Evolutionary conservation across 2,113 vertebrate species (phyloP).

Genomic region (Damaliscus lunatus): DNA sequence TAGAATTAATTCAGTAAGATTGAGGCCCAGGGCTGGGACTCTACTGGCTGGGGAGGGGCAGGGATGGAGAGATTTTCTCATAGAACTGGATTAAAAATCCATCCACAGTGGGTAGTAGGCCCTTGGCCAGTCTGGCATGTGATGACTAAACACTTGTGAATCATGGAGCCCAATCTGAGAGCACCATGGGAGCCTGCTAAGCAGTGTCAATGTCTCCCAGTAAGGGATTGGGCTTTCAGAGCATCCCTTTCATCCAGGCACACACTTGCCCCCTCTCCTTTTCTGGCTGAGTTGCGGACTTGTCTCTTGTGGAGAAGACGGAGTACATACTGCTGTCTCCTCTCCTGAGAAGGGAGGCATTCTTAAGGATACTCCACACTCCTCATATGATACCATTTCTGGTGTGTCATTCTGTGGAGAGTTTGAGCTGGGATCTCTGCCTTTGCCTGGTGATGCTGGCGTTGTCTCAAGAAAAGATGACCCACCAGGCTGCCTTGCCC

Average conservation of each 20-base stretch:
- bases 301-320: not conserved
- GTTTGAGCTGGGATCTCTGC: not conserved
- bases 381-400: not conserved
- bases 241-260: not conserved
- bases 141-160: constrained; percentile 73
- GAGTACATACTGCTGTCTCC: not conserved
- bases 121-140: constrained; percentile 61
- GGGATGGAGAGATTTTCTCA: not conserved
- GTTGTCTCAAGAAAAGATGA: not conserved
- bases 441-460: not conserved
- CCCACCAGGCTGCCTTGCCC: not conserved
- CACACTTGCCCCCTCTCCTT: not conserved
- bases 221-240: constrained; percentile 2
- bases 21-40: not conserved
- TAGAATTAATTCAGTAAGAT: not conserved
- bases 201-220: constrained; percentile 58
- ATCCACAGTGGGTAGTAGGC: not conserved
- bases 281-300: not conserved
- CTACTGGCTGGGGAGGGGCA: not conserved
- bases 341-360: not conserved
- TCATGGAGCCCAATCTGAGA: constrained; percentile 59
- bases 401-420: not conserved
- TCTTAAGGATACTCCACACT: not conserved
- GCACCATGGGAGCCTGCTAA: constrained; percentile 45
- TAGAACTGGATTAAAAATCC: constrained; percentile 56